A percentile compares a stretch with the other conserved stretches of the same genome.
Conservation (phyloP, 2,797 vertebrate genomes). For the Melanotaenia pygmaea region DNA sequence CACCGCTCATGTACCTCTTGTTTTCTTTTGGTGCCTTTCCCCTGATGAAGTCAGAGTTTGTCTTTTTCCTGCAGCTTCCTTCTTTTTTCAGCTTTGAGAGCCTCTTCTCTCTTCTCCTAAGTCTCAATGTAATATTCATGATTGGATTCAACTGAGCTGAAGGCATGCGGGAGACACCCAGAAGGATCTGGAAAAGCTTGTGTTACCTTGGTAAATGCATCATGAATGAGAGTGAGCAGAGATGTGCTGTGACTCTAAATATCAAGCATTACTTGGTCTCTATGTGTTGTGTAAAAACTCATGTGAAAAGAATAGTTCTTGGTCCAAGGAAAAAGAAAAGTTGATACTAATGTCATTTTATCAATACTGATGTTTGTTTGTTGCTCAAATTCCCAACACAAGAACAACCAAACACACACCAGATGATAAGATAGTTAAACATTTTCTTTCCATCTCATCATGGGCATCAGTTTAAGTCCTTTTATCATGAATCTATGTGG, state of each 20-base stretch:
- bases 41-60: conserved; percentile 35
- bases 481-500: background rate
- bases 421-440: background rate
- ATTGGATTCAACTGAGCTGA: conserved; percentile 37
- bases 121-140: conserved; percentile 65
- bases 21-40: conserved; percentile 30
- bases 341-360: background rate
- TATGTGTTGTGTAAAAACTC: background rate
- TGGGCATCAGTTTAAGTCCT: background rate
- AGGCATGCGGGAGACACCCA: conserved; percentile 29
- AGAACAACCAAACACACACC: background rate
- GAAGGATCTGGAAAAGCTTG: conserved; percentile 48
- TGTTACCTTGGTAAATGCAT: conserved; percentile 45
- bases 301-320: background rate
- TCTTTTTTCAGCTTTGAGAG: conserved; percentile 4
- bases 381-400: background rate
- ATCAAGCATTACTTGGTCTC: conserved; percentile 25
- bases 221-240: conserved; percentile 28
- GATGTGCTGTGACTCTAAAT: conserved; percentile 20
- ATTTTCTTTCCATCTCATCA: background rate
- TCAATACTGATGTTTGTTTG: background rate
- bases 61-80: conserved; percentile 10
- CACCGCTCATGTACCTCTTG: conserved; percentile 12
- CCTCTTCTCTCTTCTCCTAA: conserved; percentile 30
- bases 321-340: background rate